Evolutionary conservation across 2,888 invertebrate genomes (phyloP), one percentile per base, ranked within the genome.

Genomic region (Phalera bucephala): DNA sequence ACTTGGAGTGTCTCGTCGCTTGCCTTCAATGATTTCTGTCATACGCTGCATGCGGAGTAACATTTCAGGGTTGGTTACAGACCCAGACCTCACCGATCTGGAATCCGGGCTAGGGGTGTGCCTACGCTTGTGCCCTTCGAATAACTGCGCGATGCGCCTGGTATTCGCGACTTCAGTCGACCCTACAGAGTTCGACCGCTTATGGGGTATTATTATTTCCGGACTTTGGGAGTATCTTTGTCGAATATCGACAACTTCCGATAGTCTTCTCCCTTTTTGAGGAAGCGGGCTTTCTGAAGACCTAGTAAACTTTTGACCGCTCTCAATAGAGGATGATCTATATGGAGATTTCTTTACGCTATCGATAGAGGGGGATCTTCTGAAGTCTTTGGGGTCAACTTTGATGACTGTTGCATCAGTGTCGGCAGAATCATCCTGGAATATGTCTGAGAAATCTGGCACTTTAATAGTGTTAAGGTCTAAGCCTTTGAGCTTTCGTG

Each of bases 11-110:
- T 69, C 61, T 0, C 72, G 54, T 3, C 71, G 55, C 28, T 83
- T 85, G 0, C 83, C 85, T 45, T 82, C 82, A 2, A 87, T 78
- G 3, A 85, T 79, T 8, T 84, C 79, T 0, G 77, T 64, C 83
- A 84, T 84, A 6, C 77, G 59, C 42, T 78, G 81, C 58, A 79
- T 66, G 1, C 83, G 70, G 36, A 73, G 33, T 8, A 72, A 61
- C 75, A 80, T 82, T 32, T 81, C 81, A 0, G 75, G 65, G 26
- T 68, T 79, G 0, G 67, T 66, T 7, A 64, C 55, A 0, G 81
- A 76, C 1, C 69, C 65, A 1, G 78, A 72, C 1, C 79, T 68
- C 0, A 45, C 44, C 0, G 68, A 57, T 3, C 70, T 57, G 1
- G 72, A 39, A 10, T 81, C 79, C 0, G 81, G 81, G 28, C 79